Percentiles rank a stretch among this genome's conserved stretches.
Conservation (phyloP, 2,113 vertebrate species). For the Leptobrachium leishanense region DNA sequence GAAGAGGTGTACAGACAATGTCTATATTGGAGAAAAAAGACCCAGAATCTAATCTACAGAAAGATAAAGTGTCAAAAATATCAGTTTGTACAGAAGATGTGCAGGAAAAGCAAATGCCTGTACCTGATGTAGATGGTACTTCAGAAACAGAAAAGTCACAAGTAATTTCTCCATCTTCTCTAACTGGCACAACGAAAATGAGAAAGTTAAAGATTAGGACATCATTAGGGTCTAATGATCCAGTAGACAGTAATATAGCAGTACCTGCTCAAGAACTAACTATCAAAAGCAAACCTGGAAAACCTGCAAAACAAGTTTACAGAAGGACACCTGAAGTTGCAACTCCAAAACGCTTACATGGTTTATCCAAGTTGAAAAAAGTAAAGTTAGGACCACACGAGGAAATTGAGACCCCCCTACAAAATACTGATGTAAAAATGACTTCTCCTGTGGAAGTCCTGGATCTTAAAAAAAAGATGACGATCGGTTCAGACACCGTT, state of each 20-base stretch:
- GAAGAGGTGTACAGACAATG: constrained; percentile 43
- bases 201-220: constrained; percentile 16
- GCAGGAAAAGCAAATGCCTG: not conserved
- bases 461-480: not conserved
- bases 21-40: constrained; percentile 39
- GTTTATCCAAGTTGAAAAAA: not conserved
- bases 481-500: not conserved
- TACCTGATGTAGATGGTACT: not conserved
- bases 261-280: not conserved
- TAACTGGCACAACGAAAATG: constrained; percentile 12
- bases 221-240: not conserved
- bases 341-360: not conserved
- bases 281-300: not conserved
- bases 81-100: constrained; percentile 8
- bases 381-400: not conserved
- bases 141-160: constrained; percentile 1
- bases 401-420: not conserved
- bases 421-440: not conserved
- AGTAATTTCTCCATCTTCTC: not conserved
- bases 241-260: not conserved
- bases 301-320: not conserved
- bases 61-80: constrained; percentile 2
- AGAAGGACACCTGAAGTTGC: not conserved
- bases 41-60: not conserved
- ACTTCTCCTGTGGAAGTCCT: not conserved